Conservation (phyloP, 2,113 vertebrate genomes). For the Rhynchomys soricoides region DNA sequence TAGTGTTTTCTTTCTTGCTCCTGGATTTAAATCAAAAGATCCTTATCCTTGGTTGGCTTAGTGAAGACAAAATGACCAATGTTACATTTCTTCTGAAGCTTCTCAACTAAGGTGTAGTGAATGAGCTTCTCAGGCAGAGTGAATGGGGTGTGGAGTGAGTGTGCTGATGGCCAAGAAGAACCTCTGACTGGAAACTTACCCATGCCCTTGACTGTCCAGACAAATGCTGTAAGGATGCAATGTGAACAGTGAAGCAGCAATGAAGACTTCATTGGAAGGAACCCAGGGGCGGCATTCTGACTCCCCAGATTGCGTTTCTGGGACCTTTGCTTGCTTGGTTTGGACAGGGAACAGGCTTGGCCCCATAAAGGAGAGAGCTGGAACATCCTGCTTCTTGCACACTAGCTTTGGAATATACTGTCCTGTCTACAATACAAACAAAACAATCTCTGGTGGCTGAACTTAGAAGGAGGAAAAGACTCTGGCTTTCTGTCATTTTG, state of each 20-base stretch:
- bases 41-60: slow-evolving; percentile 37
- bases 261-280: background rate
- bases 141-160: background rate
- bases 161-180: background rate
- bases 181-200: background rate
- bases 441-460: slow-evolving; percentile 6
- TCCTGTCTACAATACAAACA: slow-evolving; percentile 46
- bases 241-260: background rate
- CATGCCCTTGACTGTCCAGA: background rate
- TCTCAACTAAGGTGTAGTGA: background rate
- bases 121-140: background rate
- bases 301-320: background rate
- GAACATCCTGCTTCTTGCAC: background rate
- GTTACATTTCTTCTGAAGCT: background rate
- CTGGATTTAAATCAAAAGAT: background rate
- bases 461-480: background rate
- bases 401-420: background rate
- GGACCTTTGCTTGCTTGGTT: background rate
- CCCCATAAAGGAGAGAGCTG: background rate
- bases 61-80: slow-evolving; percentile 6
- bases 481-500: slow-evolving; percentile 47
- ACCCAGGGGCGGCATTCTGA: background rate
- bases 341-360: background rate
- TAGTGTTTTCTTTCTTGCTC: background rate
- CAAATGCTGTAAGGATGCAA: background rate